phyloP scores from a whole-genome alignment of 1,140 invertebrate species.

The Ceratosolen fusciceps region DNA sequence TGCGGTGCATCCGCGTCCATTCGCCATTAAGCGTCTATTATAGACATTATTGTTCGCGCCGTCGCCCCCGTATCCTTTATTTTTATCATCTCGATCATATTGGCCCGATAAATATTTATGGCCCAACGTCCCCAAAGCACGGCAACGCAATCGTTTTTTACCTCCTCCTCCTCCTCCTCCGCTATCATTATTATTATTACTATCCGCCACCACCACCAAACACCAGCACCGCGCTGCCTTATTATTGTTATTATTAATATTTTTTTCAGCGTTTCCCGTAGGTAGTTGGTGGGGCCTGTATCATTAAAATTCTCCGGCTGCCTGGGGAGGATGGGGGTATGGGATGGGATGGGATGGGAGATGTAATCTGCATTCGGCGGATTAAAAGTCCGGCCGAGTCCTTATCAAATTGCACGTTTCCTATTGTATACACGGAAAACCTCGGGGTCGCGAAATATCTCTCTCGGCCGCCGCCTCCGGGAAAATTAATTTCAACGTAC shows the following conservation, averaged over 20 bases:
- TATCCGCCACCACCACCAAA: too few species aligned
- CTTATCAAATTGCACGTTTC: conserved; percentile 2
- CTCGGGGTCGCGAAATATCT: not conserved
- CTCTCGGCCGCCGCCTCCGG: not conserved
- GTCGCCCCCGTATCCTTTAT: conserved; percentile 4
- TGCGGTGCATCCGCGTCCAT: not conserved
- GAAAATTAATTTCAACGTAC: conserved; percentile 7
- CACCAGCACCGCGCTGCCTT: too few species aligned
- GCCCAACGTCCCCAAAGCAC: not conserved
- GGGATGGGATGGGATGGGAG: too few species aligned
- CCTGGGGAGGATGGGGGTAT: too few species aligned
- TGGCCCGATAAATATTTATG: conserved; percentile 30
- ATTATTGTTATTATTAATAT: too few species aligned
- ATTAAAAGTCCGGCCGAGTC: not conserved
- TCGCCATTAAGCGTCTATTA: conserved; percentile 1
- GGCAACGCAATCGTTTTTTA: not conserved
- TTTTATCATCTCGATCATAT: conserved; percentile 30
- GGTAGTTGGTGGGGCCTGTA: not conserved
- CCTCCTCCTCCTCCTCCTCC: not conserved
- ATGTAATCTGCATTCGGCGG: conserved; percentile 8
- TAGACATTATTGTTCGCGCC: not conserved
- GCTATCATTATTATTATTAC: not conserved
- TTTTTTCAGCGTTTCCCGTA: too few species aligned
- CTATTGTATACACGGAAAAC: not conserved
- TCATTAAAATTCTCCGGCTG: conserved; percentile 8